Evolutionary conservation across 2,888 invertebrate species (phyloP).

Genomic region (Amphipyra tragopoginis): DNA sequence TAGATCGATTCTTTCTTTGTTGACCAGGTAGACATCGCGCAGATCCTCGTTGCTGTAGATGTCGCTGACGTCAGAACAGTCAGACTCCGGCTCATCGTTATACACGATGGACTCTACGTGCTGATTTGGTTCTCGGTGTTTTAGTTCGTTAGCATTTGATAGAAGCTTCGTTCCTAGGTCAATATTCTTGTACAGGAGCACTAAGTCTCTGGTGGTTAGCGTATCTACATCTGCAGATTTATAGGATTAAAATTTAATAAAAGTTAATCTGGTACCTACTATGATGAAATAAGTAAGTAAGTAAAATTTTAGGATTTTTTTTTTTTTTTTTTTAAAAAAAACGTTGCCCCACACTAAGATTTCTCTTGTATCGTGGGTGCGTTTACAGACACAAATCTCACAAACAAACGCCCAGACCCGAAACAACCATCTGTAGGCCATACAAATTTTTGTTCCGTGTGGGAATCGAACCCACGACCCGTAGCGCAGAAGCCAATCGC

Average conservation of each 20-base stretch:
- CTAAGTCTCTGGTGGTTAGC: conserved; percentile 77
- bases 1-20: conserved; percentile 78
- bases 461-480: too few species aligned
- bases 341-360: too few species aligned
- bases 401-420: too few species aligned
- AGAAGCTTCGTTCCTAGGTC: conserved; percentile 76
- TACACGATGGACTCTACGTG: conserved; percentile 80
- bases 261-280: conserved; percentile 5
- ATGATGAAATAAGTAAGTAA: neutral
- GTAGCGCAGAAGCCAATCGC: too few species aligned
- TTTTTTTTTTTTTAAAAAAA: too few species aligned
- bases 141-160: conserved; percentile 64
- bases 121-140: conserved; percentile 72
- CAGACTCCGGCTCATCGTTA: conserved; percentile 77
- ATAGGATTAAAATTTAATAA: neutral
- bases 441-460: too few species aligned
- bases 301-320: too few species aligned
- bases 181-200: conserved; percentile 82
- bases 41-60: conserved; percentile 75
- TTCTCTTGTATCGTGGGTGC: too few species aligned
- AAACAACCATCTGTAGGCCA: too few species aligned
- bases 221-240: conserved; percentile 63
- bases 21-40: conserved; percentile 69
- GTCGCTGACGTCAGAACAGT: conserved; percentile 75
- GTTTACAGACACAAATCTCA: too few species aligned